A percentile compares a stretch with the other conserved stretches of the same genome.
Evolutionary conservation across 2,797 vertebrate genomes (phyloP).

Genomic region (Kryptopterus vitreolus): DNA sequence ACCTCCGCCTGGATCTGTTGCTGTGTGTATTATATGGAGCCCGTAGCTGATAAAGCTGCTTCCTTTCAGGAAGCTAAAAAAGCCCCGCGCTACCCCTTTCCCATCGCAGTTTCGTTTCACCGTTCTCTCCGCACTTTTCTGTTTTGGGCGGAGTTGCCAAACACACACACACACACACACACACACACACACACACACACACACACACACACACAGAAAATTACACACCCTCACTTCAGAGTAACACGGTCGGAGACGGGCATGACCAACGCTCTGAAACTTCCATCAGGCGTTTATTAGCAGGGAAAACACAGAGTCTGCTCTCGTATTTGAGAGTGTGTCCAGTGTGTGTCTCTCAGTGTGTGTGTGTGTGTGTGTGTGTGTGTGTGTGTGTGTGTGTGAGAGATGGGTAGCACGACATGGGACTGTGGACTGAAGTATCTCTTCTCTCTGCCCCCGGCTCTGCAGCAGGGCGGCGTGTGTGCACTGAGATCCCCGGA

Average conservation of each 20-base stretch:
- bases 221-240: conserved; percentile 57
- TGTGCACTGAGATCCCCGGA: conserved; percentile 86
- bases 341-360: neutral
- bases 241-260: conserved; percentile 40
- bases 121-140: conserved; percentile 67
- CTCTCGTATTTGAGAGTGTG: neutral
- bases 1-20: conserved; percentile 55
- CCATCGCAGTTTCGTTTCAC: conserved; percentile 81
- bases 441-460: conserved; percentile 89
- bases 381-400: conserved; percentile 13
- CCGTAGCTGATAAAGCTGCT: conserved; percentile 3
- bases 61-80: conserved; percentile 36
- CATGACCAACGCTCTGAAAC: conserved; percentile 38
- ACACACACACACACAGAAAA: conserved; percentile 60
- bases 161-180: conserved; percentile 28
- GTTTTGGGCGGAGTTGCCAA: conserved; percentile 26
- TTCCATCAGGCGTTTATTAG: too few species aligned
- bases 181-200: conserved; percentile 1
- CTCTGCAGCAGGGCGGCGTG: conserved; percentile 86
- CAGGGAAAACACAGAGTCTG: conserved; percentile 26
- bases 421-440: conserved; percentile 96
- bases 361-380: too few species aligned
- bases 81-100: conserved; percentile 76
- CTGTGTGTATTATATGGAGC: conserved; percentile 13
- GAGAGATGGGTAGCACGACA: conserved; percentile 76